These are phyloP conservation scores for Epirrhoe alternata DNA, from an alignment of 2,888 invertebrate genomes.

Conservation along the genomic window DNA sequence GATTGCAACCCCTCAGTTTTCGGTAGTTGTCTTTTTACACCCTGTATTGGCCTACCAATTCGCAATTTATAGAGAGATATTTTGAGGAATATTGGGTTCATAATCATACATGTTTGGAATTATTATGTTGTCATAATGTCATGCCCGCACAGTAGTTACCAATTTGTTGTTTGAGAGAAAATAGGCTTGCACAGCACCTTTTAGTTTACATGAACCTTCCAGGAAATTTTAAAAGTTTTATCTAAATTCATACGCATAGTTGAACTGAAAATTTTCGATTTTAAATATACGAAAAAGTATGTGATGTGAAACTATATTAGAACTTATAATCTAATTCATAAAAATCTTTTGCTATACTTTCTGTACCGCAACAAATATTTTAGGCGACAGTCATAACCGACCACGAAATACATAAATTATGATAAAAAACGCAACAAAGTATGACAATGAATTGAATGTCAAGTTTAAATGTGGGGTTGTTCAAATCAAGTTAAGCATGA, in stretches of 20 bases:
- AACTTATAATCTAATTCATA: not conserved
- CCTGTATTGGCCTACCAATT: slow-evolving; percentile 55
- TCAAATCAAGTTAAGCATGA: slow-evolving; percentile 73
- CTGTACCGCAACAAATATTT: not conserved
- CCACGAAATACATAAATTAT: slow-evolving; percentile 11
- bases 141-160: not conserved
- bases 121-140: slow-evolving; percentile 10
- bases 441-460: slow-evolving; percentile 78
- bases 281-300: too few relatives aligned
- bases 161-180: not conserved
- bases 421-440: slow-evolving; percentile 32
- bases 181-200: too few relatives aligned
- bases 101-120: slow-evolving; percentile 53
- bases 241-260: too few relatives aligned
- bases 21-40: too few relatives aligned
- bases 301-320: too few relatives aligned
- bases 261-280: too few relatives aligned
- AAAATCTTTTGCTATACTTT: not conserved
- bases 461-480: slow-evolving; percentile 81
- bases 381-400: slow-evolving; percentile 3
- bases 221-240: too few relatives aligned
- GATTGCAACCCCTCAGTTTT: too few relatives aligned
- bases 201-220: too few relatives aligned
- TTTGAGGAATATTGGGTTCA: slow-evolving; percentile 53
- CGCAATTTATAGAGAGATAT: slow-evolving; percentile 55